Evolutionary conservation across 37 sponge, comb jelly and placozoan genomes (phyloP).

Genomic region (Ephydatia muelleri): DNA sequence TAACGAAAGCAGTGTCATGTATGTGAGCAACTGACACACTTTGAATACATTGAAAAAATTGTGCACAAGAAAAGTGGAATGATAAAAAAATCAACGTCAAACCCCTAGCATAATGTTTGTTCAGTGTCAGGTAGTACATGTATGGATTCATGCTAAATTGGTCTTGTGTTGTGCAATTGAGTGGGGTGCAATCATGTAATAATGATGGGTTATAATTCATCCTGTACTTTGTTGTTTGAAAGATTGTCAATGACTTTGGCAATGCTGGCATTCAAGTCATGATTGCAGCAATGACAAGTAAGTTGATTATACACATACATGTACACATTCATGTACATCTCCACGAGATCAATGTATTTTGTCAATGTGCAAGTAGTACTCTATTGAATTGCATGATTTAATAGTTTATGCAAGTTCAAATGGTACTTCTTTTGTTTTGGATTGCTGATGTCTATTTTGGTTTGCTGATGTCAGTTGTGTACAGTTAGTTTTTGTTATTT

Average conservation of each 20-base stretch:
- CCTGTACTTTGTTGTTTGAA: neutral
- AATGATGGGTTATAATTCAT: neutral
- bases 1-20: too few species aligned
- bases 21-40: too few species aligned
- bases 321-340: neutral
- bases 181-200: neutral
- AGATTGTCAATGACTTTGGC: slow-evolving; percentile 58
- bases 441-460: neutral
- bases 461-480: neutral
- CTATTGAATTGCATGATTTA: neutral
- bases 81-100: too few species aligned
- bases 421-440: neutral
- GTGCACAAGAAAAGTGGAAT: too few species aligned
- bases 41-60: too few species aligned
- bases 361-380: neutral
- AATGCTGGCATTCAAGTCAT: slow-evolving; percentile 54
- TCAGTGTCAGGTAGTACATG: too few species aligned
- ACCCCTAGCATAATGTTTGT: neutral
- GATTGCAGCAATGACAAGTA: slow-evolving; percentile 66
- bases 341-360: neutral
- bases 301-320: neutral
- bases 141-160: neutral
- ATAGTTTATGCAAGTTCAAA: neutral
- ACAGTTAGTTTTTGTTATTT: neutral
- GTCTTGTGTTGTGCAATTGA: neutral